Percentiles rank a stretch among this genome's conserved stretches.
phyloP scores from a whole-genome alignment of 2,797 vertebrate genomes.

The Prunella strophiata region DNA sequence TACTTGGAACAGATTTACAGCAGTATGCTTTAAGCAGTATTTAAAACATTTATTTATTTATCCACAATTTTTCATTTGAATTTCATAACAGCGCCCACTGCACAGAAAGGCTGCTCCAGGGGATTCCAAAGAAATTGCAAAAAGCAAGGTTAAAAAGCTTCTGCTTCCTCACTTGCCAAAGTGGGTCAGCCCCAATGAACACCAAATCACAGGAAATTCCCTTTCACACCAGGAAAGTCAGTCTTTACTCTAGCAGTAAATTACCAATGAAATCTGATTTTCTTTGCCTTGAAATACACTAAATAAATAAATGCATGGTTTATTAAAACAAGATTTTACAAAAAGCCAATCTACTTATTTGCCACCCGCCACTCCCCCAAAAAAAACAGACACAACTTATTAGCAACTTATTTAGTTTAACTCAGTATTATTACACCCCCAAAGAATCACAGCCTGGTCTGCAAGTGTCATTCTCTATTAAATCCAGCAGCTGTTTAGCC shows the following conservation, averaged over 20 bases:
- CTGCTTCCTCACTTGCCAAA: neutral
- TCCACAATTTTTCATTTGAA: neutral
- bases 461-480: neutral
- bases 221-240: neutral
- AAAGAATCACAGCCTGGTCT: neutral
- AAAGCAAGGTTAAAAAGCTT: neutral
- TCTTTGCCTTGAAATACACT: neutral
- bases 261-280: neutral
- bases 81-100: accelerated
- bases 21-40: neutral
- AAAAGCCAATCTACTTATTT: neutral
- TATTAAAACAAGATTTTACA: neutral
- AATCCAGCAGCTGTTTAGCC: neutral
- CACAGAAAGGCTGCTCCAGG: neutral
- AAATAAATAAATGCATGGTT: neutral
- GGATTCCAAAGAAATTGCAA: neutral
- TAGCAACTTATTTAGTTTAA: neutral
- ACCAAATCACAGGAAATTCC: neutral
- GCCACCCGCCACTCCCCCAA: accelerated
- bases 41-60: neutral
- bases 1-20: neutral
- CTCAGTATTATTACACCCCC: neutral
- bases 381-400: neutral
- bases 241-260: neutral
- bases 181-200: neutral